A percentile compares a stretch with the other conserved stretches of the same genome.
These are phyloP conservation scores for Herminia tarsipennalis DNA, from an alignment of 2,888 invertebrate genomes.

Conservation along the genomic window DNA sequence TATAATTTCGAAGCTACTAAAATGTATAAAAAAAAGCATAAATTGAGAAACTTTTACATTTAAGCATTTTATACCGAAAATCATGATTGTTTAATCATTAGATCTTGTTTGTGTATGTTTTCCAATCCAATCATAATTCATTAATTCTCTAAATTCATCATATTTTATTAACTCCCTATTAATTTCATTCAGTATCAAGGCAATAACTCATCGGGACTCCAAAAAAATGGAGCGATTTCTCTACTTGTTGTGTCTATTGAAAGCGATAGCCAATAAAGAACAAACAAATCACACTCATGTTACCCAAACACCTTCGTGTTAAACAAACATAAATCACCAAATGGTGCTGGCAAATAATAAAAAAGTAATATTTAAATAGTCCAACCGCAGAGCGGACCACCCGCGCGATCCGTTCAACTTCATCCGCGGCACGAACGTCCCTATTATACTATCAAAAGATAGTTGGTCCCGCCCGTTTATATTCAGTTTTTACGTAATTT, in stretches of 20 bases:
- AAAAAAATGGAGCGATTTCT: constrained; percentile 44
- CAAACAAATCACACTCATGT: constrained; percentile 76
- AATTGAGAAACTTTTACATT: too few relatives aligned
- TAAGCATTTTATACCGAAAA: too few relatives aligned
- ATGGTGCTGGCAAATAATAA: constrained; percentile 77
- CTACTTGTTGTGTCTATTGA: constrained; percentile 41
- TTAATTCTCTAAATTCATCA: too few relatives aligned
- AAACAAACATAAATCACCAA: constrained; percentile 79
- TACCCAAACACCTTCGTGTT: constrained; percentile 78
- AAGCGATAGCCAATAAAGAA: constrained; percentile 71
- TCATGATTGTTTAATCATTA: too few relatives aligned
- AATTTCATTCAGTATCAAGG: too few relatives aligned
- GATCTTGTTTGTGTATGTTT: too few relatives aligned
- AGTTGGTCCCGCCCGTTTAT: constrained; percentile 50
- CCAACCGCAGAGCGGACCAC: constrained; percentile 72
- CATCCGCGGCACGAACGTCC: constrained; percentile 70
- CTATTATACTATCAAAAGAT: constrained; percentile 79
- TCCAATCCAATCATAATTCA: too few relatives aligned
- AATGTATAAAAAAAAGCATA: too few relatives aligned
- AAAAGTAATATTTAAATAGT: constrained; percentile 79
- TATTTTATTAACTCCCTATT: too few relatives aligned
- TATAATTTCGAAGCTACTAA: too few relatives aligned
- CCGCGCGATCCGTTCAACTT: constrained; percentile 69
- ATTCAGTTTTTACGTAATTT: constrained; percentile 63
- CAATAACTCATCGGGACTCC: constrained; percentile 27